phyloP scores from a whole-genome alignment of 2,888 invertebrate species.

The Drosophila rellima region DNA sequence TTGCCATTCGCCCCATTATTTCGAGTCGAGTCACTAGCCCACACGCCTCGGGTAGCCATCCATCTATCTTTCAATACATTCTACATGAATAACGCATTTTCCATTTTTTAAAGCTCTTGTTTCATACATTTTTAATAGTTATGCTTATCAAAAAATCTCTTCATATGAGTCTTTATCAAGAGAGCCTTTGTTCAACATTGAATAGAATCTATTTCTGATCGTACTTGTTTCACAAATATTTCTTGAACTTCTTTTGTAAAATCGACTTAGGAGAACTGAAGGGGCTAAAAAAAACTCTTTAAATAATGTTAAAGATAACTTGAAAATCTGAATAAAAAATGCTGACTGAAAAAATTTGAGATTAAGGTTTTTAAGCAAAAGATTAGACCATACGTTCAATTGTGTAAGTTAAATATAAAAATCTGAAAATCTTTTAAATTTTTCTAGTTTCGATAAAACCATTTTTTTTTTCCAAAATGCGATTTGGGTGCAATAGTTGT shows the following conservation, averaged over 20 bases:
- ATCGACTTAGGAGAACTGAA: background rate
- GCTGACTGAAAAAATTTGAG: too few relatives aligned
- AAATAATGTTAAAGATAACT: too few relatives aligned
- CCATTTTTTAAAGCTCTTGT: constrained; percentile 5
- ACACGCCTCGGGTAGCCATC: constrained; percentile 19
- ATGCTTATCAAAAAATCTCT: constrained; percentile 15
- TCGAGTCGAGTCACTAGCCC: constrained; percentile 15
- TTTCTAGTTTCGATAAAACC: too few relatives aligned
- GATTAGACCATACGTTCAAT: too few relatives aligned
- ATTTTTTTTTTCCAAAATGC: too few relatives aligned
- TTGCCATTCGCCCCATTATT: constrained; percentile 18
- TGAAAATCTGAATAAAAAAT: too few relatives aligned
- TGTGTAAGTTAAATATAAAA: too few relatives aligned
- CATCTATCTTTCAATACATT: constrained; percentile 3
- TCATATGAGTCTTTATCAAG: background rate
- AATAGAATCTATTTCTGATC: constrained; percentile 11
- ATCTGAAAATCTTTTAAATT: too few relatives aligned
- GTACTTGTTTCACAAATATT: background rate
- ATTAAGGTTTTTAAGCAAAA: too few relatives aligned
- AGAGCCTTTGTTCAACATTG: background rate
- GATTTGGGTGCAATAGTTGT: too few relatives aligned
- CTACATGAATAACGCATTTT: background rate
- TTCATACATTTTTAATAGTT: constrained; percentile 10
- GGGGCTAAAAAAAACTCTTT: too few relatives aligned
- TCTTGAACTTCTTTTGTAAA: background rate